phyloP scores from a whole-genome alignment of 2,888 invertebrate species.

The Leucoptera coffeella region DNA sequence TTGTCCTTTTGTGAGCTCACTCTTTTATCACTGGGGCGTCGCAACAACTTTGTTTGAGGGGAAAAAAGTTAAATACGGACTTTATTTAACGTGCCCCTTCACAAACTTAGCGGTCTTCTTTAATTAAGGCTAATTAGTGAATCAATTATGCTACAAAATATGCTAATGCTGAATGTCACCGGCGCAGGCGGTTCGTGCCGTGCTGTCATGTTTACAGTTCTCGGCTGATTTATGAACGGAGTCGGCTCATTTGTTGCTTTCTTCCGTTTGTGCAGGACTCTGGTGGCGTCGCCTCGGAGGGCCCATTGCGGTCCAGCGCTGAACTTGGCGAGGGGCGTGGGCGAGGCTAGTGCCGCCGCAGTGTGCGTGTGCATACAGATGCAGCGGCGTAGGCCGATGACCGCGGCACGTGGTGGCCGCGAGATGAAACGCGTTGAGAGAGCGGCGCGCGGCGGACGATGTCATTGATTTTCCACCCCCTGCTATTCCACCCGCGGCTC shows the following conservation, averaged over 20 bases:
- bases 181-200: no score
- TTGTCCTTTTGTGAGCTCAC: slow-evolving; percentile 1
- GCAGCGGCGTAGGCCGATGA: slow-evolving; percentile 28
- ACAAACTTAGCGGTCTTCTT: no score
- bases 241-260: background rate
- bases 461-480: slow-evolving; percentile 48
- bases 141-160: no score
- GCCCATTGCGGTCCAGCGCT: background rate
- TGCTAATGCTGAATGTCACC: no score
- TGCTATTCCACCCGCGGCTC: slow-evolving; percentile 19
- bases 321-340: slow-evolving; percentile 5
- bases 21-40: no score
- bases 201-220: no score
- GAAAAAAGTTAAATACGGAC: no score
- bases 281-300: background rate
- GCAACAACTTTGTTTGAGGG: no score
- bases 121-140: no score
- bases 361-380: slow-evolving; percentile 5
- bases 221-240: background rate
- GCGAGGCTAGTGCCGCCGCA: slow-evolving; percentile 7
- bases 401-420: slow-evolving; percentile 49
- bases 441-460: slow-evolving; percentile 46
- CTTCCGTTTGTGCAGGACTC: background rate
- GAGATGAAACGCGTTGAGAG: slow-evolving; percentile 46
- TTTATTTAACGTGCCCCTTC: no score